Conservation (phyloP, 2,797 vertebrate genomes). For the Silurus lanzhouensis region DNA sequence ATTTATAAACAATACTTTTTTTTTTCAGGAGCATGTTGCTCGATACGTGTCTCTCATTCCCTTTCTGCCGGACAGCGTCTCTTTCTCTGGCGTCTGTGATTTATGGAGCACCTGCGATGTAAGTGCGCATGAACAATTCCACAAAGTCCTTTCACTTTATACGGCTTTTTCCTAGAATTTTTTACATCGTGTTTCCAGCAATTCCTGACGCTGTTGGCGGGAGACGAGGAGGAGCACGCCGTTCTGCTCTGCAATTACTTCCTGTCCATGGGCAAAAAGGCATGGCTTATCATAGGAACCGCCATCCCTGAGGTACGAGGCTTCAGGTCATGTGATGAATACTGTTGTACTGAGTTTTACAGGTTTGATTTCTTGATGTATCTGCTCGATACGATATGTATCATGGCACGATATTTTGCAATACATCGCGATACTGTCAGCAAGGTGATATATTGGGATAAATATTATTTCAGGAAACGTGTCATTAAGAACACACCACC, state of each 20-base stretch:
- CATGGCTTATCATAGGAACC: slow-evolving; percentile 89
- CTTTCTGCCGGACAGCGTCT: slow-evolving; percentile 87
- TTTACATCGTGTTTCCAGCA: slow-evolving; percentile 73
- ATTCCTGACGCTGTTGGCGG: slow-evolving; percentile 92
- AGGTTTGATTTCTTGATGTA: too few species aligned
- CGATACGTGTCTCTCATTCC: slow-evolving; percentile 91
- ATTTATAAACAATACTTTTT: too few species aligned
- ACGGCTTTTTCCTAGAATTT: neutral
- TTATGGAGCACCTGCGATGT: slow-evolving; percentile 96
- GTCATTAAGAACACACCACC: too few species aligned
- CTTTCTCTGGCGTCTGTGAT: slow-evolving; percentile 88
- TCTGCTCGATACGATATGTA: too few species aligned
- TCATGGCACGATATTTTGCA: too few species aligned
- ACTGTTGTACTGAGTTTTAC: too few species aligned
- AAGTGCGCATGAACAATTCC: slow-evolving; percentile 62
- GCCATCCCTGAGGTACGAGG: slow-evolving; percentile 90
- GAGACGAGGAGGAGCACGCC: slow-evolving; percentile 94
- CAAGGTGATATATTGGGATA: too few species aligned
- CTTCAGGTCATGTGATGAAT: neutral
- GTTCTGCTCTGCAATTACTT: slow-evolving; percentile 95
- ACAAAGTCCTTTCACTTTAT: neutral
- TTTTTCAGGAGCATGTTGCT: slow-evolving; percentile 81
- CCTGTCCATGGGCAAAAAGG: slow-evolving; percentile 88
- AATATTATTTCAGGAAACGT: too few species aligned
- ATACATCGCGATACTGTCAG: too few species aligned